phyloP scores from a whole-genome alignment of 2,888 invertebrate genomes.

The Pteria penguin region DNA sequence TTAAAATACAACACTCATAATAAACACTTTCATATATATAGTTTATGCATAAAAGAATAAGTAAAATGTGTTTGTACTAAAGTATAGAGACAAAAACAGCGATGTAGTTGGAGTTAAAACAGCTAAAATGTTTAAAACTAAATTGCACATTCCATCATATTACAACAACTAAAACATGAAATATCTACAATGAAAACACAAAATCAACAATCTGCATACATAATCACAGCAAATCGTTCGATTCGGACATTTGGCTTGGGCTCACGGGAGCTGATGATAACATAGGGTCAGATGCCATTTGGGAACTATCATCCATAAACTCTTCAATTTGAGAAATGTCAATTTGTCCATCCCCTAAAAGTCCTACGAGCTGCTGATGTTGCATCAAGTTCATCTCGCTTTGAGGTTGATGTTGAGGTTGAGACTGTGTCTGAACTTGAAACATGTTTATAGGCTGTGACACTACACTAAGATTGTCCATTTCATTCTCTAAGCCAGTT shows the following conservation, averaged over 20 bases:
- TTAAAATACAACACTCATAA: no score
- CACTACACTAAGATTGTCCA: conserved; percentile 42
- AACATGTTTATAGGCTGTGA: conserved; percentile 18
- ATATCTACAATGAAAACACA: no score
- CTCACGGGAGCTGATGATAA: conserved; percentile 69
- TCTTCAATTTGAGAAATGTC: conserved; percentile 44
- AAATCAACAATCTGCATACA: no score
- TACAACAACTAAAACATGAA: no score
- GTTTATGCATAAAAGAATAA: no score
- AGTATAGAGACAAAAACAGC: no score
- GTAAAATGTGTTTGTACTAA: no score
- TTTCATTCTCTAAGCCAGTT: conserved; percentile 55
- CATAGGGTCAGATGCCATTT: conserved; percentile 74
- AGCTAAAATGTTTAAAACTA: no score
- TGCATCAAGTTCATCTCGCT: conserved; percentile 20
- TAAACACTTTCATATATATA: no score
- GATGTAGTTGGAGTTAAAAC: no score
- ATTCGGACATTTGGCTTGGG: conserved; percentile 58
- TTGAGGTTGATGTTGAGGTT: conserved; percentile 11
- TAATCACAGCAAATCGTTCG: conserved; percentile 39
- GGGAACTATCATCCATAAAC: conserved; percentile 68
- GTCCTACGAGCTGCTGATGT: conserved; percentile 14
- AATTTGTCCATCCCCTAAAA: conserved; percentile 1
- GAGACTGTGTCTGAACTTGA: conserved; percentile 9
- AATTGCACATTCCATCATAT: no score